A percentile compares a stretch with the other conserved stretches of the same genome.
phyloP scores from a whole-genome alignment of 2,113 vertebrate genomes.

The Holacanthus passer region DNA sequence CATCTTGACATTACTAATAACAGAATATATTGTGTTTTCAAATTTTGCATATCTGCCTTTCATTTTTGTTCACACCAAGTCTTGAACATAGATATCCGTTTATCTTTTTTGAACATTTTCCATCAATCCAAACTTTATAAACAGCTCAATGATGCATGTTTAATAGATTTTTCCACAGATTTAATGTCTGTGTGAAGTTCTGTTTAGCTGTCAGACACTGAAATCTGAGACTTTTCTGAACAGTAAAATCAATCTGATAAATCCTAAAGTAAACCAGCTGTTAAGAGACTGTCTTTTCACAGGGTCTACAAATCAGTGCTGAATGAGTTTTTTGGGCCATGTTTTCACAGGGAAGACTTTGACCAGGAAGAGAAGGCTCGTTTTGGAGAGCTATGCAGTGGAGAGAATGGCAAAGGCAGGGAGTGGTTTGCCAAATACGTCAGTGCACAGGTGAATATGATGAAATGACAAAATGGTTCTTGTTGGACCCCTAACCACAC shows the following conservation, averaged over 20 bases:
- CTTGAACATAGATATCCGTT: too few species aligned
- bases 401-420: slow-evolving; percentile 91
- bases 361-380: slow-evolving; percentile 95
- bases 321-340: not conserved
- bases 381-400: slow-evolving; percentile 93
- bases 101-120: not conserved
- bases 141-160: not conserved
- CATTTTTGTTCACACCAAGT: not conserved
- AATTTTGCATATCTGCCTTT: too few species aligned
- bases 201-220: not conserved
- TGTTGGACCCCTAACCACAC: not conserved
- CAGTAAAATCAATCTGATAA: not conserved
- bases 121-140: not conserved
- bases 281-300: not conserved
- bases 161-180: not conserved
- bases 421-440: slow-evolving; percentile 96
- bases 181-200: not conserved
- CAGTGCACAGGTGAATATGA: slow-evolving; percentile 90
- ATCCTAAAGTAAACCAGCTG: not conserved
- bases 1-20: too few species aligned
- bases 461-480: not conserved
- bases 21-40: too few species aligned
- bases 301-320: not conserved
- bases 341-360: slow-evolving; percentile 89
- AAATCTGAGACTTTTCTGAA: not conserved